Evolutionary conservation across 2,797 vertebrate genomes (phyloP), one percentile per base, ranked within the genome.

Genomic region (Macropus fuliginosus): DNA sequence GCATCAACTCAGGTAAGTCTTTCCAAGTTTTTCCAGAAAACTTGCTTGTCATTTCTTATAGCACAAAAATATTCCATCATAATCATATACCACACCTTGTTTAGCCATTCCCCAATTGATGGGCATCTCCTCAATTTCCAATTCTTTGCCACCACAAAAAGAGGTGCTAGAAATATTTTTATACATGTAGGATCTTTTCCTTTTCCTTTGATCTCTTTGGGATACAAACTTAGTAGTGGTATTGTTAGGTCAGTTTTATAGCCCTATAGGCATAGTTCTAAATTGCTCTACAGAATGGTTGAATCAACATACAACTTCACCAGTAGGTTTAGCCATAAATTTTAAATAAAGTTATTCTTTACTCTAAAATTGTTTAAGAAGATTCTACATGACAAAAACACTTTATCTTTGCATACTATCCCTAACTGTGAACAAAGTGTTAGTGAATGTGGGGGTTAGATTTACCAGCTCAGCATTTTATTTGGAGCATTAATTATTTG

Each of bases 401-500:
- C 27, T 62, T 96, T 91, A 94, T 59, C 24, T 56, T 96, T 46
- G n/a, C n/a, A 81, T 40, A 81, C 5, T 87, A 87, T 46, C 3
- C 40, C 66, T 12, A 55, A 57, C 56, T 11, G 55, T 94, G 8
- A 91, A 57, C 62, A 54, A 95, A 96, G 5, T 87, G n/a, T 29
- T 96, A 95, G 87, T 91, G 92, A 94, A 89, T 93, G 3, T 18
- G 74, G 40, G 87, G 54, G 55, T 6, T 21, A n/a, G 40, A 95
- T 94, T 66, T 94, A 55, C 29, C 28, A n/a, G 29, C 31, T 55
- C 27, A 94, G 56, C 92, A 12, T 94, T 94, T 95, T 81, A 87
- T 93, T 96, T 40, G 93, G 57, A 96, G 28, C 93, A 94, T 93
- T 29, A 93, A 90, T 57, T 93, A 14, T 89, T 66, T 96, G 16